A percentile compares a stretch with the other conserved stretches of the same genome.
These are phyloP conservation scores for Procambarus virginalis DNA, from an alignment of 1,140 invertebrate genomes.

Conservation along the genomic window DNA sequence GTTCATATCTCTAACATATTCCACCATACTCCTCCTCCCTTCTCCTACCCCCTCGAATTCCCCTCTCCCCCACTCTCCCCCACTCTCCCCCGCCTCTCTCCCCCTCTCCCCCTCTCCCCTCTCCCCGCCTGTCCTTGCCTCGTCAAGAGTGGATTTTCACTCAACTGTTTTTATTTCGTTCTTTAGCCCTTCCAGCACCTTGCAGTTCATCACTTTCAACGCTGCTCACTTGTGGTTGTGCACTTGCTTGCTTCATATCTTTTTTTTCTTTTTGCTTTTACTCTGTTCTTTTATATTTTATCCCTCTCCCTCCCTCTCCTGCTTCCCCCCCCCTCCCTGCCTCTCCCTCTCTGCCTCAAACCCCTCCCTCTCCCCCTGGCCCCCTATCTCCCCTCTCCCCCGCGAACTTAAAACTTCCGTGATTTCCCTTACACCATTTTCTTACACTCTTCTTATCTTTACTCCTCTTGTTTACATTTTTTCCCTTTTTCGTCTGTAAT, in stretches of 20 bases:
- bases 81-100: no score
- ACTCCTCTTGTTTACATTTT: not conserved
- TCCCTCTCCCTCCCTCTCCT: not conserved
- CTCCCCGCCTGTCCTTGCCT: no score
- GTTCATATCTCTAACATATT: no score
- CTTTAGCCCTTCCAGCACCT: no score
- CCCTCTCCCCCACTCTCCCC: not conserved
- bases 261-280: no score
- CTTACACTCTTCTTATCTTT: not conserved
- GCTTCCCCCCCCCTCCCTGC: not conserved
- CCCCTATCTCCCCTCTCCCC: no score
- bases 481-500: not conserved
- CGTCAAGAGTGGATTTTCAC: no score
- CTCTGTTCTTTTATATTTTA: not conserved
- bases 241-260: no score
- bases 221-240: no score
- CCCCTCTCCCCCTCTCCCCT: not conserved
- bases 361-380: not conserved
- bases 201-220: no score
- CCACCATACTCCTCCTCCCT: not conserved
- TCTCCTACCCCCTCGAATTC: not conserved
- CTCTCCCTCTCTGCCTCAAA: not conserved
- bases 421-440: not conserved
- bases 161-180: no score
- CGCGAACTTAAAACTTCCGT: no score